phyloP scores from a whole-genome alignment of 2,113 vertebrate species.

The Tyrannus savana region DNA sequence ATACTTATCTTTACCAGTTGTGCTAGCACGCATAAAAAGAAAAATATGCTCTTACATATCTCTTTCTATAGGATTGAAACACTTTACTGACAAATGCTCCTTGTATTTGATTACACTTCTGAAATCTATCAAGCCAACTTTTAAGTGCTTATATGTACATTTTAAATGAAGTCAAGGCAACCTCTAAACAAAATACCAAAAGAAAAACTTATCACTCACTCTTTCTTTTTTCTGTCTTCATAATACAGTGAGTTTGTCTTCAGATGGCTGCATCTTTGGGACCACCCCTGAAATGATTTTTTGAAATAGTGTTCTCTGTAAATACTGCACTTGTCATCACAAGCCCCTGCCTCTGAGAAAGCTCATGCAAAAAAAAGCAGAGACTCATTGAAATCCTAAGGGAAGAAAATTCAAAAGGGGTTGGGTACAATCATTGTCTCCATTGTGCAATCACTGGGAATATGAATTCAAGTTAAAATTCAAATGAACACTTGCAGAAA shows the following conservation, averaged over 20 bases:
- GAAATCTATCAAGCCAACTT: neutral
- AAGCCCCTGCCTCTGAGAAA: neutral
- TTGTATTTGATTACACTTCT: neutral
- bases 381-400: neutral
- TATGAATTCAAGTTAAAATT: slow-evolving; percentile 56
- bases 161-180: neutral
- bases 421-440: slow-evolving; percentile 38
- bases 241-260: neutral
- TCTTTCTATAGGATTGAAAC: neutral
- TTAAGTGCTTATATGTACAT: neutral
- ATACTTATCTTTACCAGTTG: neutral
- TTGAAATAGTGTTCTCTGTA: neutral
- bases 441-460: slow-evolving; percentile 47
- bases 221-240: neutral
- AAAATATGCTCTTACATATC: neutral
- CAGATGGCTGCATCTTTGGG: neutral
- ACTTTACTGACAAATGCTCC: neutral
- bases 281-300: neutral
- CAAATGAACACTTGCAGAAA: slow-evolving; percentile 60
- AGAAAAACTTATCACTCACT: neutral
- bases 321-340: neutral
- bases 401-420: slow-evolving; percentile 28
- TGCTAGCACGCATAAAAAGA: neutral
- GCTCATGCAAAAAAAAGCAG: neutral
- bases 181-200: neutral